Evolutionary conservation across 2,888 invertebrate genomes (phyloP), one percentile per base, ranked within the genome.

Genomic region (Crematogaster levior): DNA sequence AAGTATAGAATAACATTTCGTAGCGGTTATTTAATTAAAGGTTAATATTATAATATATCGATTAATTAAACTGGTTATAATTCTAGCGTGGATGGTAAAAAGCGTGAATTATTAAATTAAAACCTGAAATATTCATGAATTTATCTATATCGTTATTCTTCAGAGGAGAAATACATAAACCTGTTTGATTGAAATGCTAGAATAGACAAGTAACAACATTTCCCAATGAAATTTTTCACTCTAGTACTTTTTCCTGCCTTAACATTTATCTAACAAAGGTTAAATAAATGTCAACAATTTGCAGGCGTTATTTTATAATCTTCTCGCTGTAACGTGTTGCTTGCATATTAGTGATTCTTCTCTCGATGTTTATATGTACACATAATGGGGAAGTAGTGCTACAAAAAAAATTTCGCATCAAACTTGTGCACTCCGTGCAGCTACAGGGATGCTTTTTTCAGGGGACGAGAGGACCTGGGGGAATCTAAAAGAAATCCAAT

Each of bases 231-330:
- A 75, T 10, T 51, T 60, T 75, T 75, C 37, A 24, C 56, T 53
- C 40, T 21, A 43, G 0, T 10, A 34, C 18, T 24, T 79, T 34
- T 24, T 6, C 24, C 56, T 34, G 18, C 12, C 18, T 68, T 68
- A 48, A 30, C 56, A 34, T 34, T 56, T 43, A n/a, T n/a, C n/a
- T n/a, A n/a, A n/a, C n/a, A 79, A 79, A 79, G 77, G 56, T 79
- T 56, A 79, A 12, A 9, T 68, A 68, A 79, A 79, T 79, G 70
- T 79, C 70, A 68, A 70, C 70, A 58, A 79, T 68, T 56, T 79
- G 34, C 34, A 56, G 68, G 10, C 43, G 30, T 68, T 43, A 43
- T 68, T 68, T 68, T 70, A 68, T 79, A 21, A 68, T 56, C 21
- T 9, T 77, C 18, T 21, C 34, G 34, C 30, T 53, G 75, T 30